Evolutionary conservation across 2,888 invertebrate genomes (phyloP), one percentile per base, ranked within the genome.

Genomic region (Sialis lutaria): DNA sequence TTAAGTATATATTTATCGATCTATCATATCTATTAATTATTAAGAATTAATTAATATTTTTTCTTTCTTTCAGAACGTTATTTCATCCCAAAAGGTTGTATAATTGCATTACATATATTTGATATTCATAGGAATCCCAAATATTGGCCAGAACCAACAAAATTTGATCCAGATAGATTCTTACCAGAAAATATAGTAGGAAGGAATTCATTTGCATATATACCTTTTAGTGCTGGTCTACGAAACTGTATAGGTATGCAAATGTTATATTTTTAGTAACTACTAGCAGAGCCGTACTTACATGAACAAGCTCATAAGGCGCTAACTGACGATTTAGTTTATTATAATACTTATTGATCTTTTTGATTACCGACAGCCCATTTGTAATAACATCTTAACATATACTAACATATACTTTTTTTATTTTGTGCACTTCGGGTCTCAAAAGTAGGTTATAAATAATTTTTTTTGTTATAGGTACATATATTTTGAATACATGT

Each of bases 121-220:
- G n/a, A 9, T 35, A 9, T 35, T 35, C 35, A 35, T 35, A 9
- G 35, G 6, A 40, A 45, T 40, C 45, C 45, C 12, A 37, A 45
- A 9, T 40, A 40, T 45, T 45, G 45, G 45, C 45, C 45, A 31
- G 40, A 45, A 5, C 45, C 45, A 10, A 30, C 39, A 6, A 45
- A 31, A 45, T 45, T 45, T 40, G 45, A 45, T 45, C 45, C 45
- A 4, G 45, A 45, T 30, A 31, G 45, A 40, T 45, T 45, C 31
- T 39, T 40, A 40, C 22, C 31, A 6, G 45, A 45, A 6, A 45
- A 45, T 12, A 9, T 10, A 6, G 39, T 12, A 5, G 40, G 40
- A 10, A 34, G 40, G 9, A 39, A 45, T 45, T 40, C 45, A 31
- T 45, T 45, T 32, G 45, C 45, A 5, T 45, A 40, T 40, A n/a